Base-by-base conservation (phyloP, 2,797 vertebrate species). In the Pseudochromis fuscus region DNA sequence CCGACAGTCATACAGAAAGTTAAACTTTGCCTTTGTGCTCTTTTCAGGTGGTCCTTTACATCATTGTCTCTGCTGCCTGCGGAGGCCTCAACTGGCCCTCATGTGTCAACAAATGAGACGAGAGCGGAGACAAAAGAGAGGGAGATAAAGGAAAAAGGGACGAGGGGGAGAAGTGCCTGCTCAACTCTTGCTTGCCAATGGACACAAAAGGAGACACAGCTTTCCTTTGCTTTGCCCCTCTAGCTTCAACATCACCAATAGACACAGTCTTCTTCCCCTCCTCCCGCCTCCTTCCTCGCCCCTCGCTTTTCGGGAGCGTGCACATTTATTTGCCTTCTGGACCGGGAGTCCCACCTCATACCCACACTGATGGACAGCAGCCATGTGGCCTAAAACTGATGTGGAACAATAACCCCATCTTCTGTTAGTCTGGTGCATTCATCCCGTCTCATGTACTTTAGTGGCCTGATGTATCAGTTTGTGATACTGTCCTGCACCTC, bases 81-180 rank as follows among this genome's bases (percentile, higher is more conserved):
- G 96, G 96, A 7, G 97, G 97, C 44, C 94, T 98, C 57, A 93
- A 84, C n/a, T 98, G 96, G 96, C 95, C 95, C 7, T 84, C 6
- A 28, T 99, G 97, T 68, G 94, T 96, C 85, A 86, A 94, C 42
- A 93, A 97, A 89, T 96, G 93, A 91, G 82, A 61, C 15, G 15
- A 68, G 30, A 38, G 16, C 0, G 4, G n/a, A 16, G 18, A 42
- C 19, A 37, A 44, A 38, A 53, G 24, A 76, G 16, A 46, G 25
- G 24, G 68, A 74, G 24, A 48, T 31, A 18, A 67, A 67, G 73
- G 30, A 68, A 58, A 49, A 66, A 65, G 48, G 46, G 62, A 66
- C 31, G 49, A 73, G 71, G 59, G 19, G 73, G 69, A 66, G 81
- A 76, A 74, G 75, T 55, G 18, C 56, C 57, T 70, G 59, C 76